phyloP scores from a whole-genome alignment of 2,797 vertebrate species.

The Decapterus maruadsi region DNA sequence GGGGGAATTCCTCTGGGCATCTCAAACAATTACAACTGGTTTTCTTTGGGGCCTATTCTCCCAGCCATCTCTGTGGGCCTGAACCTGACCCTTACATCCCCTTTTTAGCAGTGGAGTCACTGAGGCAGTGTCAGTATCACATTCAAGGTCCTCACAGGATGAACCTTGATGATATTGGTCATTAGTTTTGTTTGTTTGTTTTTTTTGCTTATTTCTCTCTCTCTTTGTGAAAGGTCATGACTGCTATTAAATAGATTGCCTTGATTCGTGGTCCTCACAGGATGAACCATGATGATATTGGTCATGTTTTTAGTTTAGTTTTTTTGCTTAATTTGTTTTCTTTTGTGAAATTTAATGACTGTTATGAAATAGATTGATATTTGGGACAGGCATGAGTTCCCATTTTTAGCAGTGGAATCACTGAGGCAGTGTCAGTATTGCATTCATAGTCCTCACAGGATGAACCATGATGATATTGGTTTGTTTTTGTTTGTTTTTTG shows the following conservation, averaged over 20 bases:
- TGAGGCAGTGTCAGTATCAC: background rate
- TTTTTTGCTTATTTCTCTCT: no score
- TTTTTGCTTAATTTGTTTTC: no score
- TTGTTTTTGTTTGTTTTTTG: no score
- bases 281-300: background rate
- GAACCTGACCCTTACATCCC: background rate
- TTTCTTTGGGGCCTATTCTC: constrained; percentile 17
- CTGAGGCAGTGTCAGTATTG: no score
- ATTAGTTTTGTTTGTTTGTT: no score
- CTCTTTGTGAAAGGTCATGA: background rate
- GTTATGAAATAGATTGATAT: no score
- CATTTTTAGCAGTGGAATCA: no score
- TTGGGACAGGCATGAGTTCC: no score
- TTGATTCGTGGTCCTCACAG: background rate
- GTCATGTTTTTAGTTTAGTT: no score
- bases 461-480: background rate
- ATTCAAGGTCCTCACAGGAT: background rate
- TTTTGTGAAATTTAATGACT: background rate
- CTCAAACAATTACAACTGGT: constrained; percentile 47
- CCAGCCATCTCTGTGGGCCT: constrained; percentile 24
- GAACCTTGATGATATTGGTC: background rate
- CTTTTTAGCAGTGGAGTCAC: background rate
- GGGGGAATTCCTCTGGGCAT: constrained; percentile 47
- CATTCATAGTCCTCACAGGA: background rate
- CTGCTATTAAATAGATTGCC: background rate